Evolutionary conservation across 2,888 invertebrate species (phyloP).

Genomic region (Plemyria rubiginata): DNA sequence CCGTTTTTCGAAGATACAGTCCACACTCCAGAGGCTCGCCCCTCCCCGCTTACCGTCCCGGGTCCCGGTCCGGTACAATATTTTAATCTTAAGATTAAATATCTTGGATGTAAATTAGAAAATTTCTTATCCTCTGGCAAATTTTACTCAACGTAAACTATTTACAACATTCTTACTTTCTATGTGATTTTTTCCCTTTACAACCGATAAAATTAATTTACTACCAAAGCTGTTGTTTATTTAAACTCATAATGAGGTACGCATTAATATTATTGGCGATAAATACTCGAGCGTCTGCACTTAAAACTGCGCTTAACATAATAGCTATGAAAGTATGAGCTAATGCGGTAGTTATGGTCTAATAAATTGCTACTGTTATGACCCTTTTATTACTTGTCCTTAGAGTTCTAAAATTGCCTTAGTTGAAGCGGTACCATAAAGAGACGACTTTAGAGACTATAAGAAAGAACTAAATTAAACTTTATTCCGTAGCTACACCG

Average conservation of each 20-base stretch:
- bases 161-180: not conserved
- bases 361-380: conserved; percentile 43
- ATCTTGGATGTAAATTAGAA: not conserved
- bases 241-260: conserved; percentile 47
- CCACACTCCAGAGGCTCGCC: no score
- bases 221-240: conserved; percentile 43
- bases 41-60: no score
- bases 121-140: not conserved
- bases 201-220: conserved; percentile 23
- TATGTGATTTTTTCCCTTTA: conserved; percentile 14
- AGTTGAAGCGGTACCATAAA: not conserved
- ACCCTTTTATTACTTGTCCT: conserved; percentile 42
- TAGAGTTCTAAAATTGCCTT: not conserved
- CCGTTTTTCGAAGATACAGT: no score
- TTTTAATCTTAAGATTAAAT: no score
- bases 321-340: conserved; percentile 48
- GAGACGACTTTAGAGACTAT: not conserved
- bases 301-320: conserved; percentile 56
- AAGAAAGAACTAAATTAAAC: no score
- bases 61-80: no score
- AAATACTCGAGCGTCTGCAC: conserved; percentile 52
- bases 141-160: not conserved
- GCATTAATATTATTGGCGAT: conserved; percentile 57
- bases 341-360: conserved; percentile 43
- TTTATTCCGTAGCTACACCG: no score